Base-by-base conservation (phyloP, 2,888 invertebrate genomes). In the Vandiemenella viatica region DNA sequence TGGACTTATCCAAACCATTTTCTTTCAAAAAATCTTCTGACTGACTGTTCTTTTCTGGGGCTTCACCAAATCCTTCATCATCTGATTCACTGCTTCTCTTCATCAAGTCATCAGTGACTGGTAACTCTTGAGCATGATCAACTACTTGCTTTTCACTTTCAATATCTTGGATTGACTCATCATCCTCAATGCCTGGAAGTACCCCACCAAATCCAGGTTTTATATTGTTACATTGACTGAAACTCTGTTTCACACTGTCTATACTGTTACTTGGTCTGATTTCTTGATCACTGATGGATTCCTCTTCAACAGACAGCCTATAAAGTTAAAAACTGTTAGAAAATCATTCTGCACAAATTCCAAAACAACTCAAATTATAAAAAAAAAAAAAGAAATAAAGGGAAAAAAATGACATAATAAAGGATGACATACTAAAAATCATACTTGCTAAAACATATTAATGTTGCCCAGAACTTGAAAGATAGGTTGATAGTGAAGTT, bases 11-110 rank as follows among this genome's bases (percentile, higher is more conserved):
- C 26, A 53, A 45, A 4, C 57, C 58, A 22, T 21, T 41, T 6
- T 50, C 51, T 15, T 51, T 52, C 17, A 46, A 48, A 8, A 38
- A 44, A 10, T 47, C 50, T 18, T 48, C 55, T n/a, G 37, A 32
- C 38, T 40, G 15, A 45, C 56, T 56, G 48, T 55, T 60, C 17
- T 56, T 57, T 16, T 59, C 60, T 16, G 55, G 42, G 40, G 63
- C 62, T 16, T 63, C 61, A 43, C 49, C 46, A 17, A 43, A 22
- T 46, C 47, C 37, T 52, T 50, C 18, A 40, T 54, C 7, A 32
- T 51, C 32, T 15, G 49, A 49, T 26, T 49, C 49, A 40, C 49
- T 40, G 16, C 41, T 40, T 16, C 49, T 42, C 19, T 10, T 22
- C 16, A 21, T 37, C 19, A 42, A 21, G 5, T n/a, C 19, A 42